Evolutionary conservation across 53 echinoderm and acorn worm species (phyloP).

Genomic region (Luidia sarsii): DNA sequence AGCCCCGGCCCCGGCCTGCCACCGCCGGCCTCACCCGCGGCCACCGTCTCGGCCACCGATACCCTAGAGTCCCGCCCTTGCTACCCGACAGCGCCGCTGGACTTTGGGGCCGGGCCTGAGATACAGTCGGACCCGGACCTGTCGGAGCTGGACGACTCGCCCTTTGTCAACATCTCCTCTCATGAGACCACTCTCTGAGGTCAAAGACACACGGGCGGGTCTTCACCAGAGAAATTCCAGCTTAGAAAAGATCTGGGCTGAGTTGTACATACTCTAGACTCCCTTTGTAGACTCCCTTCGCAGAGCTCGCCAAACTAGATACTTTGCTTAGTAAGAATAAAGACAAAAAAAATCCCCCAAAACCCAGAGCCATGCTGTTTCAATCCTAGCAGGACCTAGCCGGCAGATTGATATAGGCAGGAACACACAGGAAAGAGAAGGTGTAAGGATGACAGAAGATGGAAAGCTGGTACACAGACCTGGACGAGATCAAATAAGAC

Average conservation of each 20-base stretch:
- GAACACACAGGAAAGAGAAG: too few relatives aligned
- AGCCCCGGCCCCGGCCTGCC: neutral
- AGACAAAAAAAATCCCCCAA: neutral
- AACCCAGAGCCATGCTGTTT: neutral
- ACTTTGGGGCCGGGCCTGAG: conserved; percentile 15
- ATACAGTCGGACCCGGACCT: conserved; percentile 6
- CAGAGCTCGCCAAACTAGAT: neutral
- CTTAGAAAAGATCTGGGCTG: too few relatives aligned
- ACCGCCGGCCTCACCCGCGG: conserved; percentile 25
- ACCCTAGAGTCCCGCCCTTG: conserved; percentile 15
- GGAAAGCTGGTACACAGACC: too few relatives aligned
- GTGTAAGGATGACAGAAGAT: too few relatives aligned
- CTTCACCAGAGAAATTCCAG: neutral
- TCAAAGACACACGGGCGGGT: too few relatives aligned
- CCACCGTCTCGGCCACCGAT: conserved; percentile 35
- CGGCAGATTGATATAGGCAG: too few relatives aligned
- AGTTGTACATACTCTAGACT: neutral
- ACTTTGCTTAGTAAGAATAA: neutral
- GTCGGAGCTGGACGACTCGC: conserved; percentile 22
- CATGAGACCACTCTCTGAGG: conserved; percentile 41
- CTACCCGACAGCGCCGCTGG: conserved; percentile 9
- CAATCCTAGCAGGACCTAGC: neutral
- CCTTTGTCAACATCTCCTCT: conserved; percentile 23
- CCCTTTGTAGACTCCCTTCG: neutral
- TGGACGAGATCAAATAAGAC: too few relatives aligned